Evolutionary conservation across 2,113 vertebrate species (phyloP).

Genomic region (Eupsittula cactorum): DNA sequence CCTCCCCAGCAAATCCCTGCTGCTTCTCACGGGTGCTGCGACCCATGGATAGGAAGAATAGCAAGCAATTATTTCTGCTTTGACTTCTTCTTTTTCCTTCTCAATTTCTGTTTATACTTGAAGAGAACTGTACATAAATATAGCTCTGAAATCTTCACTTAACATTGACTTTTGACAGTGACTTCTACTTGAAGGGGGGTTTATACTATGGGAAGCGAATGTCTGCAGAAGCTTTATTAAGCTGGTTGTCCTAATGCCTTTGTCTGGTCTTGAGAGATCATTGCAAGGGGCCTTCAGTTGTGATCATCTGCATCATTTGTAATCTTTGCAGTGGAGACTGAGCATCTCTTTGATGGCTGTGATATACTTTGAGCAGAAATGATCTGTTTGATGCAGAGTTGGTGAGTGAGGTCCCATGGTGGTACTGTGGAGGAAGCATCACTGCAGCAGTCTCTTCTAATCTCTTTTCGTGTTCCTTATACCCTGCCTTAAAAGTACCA

Average conservation of each 20-base stretch:
- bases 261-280: not conserved
- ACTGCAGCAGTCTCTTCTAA: not conserved
- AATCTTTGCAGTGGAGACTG: not conserved
- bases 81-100: not conserved
- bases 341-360: not conserved
- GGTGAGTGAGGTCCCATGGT: rapidly evolving
- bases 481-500: not conserved
- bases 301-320: not conserved
- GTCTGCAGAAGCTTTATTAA: not conserved
- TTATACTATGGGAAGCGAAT: not conserved
- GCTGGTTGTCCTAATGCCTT: not conserved
- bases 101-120: not conserved
- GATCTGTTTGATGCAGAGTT: rapidly evolving
- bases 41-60: not conserved
- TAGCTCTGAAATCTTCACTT: not conserved
- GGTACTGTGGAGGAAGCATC: not conserved
- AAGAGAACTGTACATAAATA: not conserved
- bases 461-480: not conserved
- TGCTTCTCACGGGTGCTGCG: not conserved
- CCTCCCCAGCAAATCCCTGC: not conserved
- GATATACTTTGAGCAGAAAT: not conserved
- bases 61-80: not conserved
- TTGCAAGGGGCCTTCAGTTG: not conserved
- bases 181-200: not conserved
- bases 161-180: not conserved